Conservation (phyloP, 2,113 vertebrate species). For the Cyanocitta stelleri region DNA sequence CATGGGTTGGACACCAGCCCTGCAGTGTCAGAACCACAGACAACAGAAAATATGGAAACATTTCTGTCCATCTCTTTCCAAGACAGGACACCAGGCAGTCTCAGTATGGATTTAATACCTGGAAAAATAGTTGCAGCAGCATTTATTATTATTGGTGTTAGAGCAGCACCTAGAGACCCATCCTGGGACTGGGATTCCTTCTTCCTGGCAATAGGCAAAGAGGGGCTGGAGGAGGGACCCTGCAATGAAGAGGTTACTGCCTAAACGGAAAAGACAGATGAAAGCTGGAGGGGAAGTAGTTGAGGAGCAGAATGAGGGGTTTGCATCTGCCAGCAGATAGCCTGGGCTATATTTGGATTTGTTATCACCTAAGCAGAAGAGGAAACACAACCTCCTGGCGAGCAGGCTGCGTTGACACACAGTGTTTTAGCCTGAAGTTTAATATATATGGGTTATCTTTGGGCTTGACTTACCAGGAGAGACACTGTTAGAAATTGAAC, state of each 20-base stretch:
- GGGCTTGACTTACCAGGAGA: background rate
- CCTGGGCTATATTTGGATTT: background rate
- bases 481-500: background rate
- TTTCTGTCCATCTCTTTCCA: background rate
- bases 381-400: background rate
- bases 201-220: background rate
- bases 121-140: background rate
- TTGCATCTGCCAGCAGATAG: background rate
- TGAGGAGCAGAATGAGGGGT: background rate
- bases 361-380: background rate
- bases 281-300: background rate
- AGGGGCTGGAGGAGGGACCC: background rate
- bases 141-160: background rate
- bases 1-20: background rate
- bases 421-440: background rate
- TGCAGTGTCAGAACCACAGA: background rate
- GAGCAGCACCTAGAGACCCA: slow-evolving; percentile 50
- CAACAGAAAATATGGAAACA: background rate
- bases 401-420: background rate
- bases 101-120: background rate
- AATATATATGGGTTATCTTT: background rate
- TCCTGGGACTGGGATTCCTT: background rate
- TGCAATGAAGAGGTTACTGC: background rate
- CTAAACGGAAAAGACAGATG: background rate
- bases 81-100: background rate